Evolutionary conservation across 2,113 vertebrate genomes (phyloP), one percentile per base, ranked within the genome.

Genomic region (Stegostoma tigrinum): DNA sequence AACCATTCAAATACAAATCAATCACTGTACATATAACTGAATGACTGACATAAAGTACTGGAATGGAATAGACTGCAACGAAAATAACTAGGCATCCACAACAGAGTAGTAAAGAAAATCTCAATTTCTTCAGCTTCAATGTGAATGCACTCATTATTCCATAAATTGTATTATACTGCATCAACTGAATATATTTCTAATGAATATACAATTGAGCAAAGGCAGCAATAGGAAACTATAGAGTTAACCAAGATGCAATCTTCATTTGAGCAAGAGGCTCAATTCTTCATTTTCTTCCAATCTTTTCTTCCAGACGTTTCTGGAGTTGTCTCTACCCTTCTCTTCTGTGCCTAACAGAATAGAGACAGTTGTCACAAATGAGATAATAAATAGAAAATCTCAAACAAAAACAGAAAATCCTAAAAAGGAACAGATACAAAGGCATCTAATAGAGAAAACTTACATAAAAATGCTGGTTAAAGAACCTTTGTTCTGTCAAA

Each of bases 211-310:
- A 72, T 12, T 27, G 67, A 72, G 93, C 70, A 68, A 95, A 48
- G 14, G 66, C n/a, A 70, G 45, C 96, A 97, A 97, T 97, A 96
- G 95, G 70, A 97, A 97, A 96, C 96, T 97, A 97, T 97, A 97
- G 96, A 97, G 97, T 96, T 95, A 91, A 93, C 97, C 61, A 38
- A 96, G 96, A 95, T 96, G 96, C 96, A 95, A 45, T 52, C 94
- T 72, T 72, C 67, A 52, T 30, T 45, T 75, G 42, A 34, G 68
- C 23, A 52, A 70, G 66, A 1, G 15, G 67, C 96, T 96, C 98
- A 98, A 0, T 98, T 97, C 97, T 98, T 98, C 96, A 97, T 97
- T 97, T 98, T 98, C 97, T 99, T 99, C 95, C 97, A 97, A 96
- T 98, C 98, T 96, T 98, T 99, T 97, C 98, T 98, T 93, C 97